phyloP scores from a whole-genome alignment of 2,888 invertebrate species.

The Oscheius myriophilus region DNA sequence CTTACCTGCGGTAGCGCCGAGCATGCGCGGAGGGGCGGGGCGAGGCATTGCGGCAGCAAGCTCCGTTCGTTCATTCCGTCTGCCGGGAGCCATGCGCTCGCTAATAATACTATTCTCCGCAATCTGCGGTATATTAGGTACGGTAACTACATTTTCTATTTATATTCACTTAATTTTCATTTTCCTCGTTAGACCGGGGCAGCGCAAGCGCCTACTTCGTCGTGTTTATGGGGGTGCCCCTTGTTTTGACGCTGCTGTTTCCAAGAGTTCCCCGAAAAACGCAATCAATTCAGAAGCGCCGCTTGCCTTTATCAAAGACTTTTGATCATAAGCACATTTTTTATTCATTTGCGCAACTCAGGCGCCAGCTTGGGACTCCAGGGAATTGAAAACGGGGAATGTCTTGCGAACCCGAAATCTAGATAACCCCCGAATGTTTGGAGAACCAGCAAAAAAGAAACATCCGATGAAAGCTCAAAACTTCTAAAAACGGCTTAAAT shows the following conservation, averaged over 20 bases:
- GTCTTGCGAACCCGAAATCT: no score
- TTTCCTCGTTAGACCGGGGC: neutral
- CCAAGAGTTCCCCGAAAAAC: neutral
- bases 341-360: no score
- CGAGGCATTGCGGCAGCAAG: slow-evolving; percentile 21
- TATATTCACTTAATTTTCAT: neutral
- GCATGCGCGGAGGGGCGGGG: slow-evolving; percentile 18
- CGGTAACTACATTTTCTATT: neutral
- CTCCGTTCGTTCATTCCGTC: slow-evolving; percentile 25
- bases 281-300: no score
- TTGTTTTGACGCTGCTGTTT: neutral
- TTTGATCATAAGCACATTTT: no score
- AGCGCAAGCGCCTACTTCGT: no score
- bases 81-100: slow-evolving; percentile 28
- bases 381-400: no score
- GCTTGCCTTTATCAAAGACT: no score
- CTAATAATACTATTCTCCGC: slow-evolving; percentile 22
- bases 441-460: no score
- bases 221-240: neutral
- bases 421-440: no score
- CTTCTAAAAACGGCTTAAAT: no score
- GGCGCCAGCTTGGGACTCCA: no score
- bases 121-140: slow-evolving; percentile 21
- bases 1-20: slow-evolving; percentile 30
- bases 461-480: no score